Evolutionary conservation across 2,797 vertebrate genomes (phyloP).

Genomic region (Neostethus bicornis): DNA sequence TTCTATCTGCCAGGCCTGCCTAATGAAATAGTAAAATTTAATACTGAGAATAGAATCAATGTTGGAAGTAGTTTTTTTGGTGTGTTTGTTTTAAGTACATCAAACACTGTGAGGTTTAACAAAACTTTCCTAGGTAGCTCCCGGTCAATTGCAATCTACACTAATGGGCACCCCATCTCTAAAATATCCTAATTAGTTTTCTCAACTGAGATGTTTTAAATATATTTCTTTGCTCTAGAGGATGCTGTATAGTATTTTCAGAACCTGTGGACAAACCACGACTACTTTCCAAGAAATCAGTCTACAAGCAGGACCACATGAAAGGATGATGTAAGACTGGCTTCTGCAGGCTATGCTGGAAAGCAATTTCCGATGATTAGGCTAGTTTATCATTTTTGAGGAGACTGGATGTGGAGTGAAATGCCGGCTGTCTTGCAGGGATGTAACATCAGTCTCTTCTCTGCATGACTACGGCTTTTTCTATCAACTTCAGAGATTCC

Average conservation of each 20-base stretch:
- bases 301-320: neutral
- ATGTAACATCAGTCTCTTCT: too few species aligned
- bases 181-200: neutral
- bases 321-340: neutral
- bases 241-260: neutral
- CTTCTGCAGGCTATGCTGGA: neutral
- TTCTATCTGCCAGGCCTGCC: too few species aligned
- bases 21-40: too few species aligned
- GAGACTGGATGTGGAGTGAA: neutral
- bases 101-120: too few species aligned
- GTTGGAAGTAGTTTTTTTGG: too few species aligned
- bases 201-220: too few species aligned
- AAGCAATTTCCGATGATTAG: neutral
- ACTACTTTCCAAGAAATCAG: neutral
- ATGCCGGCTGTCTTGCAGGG: neutral
- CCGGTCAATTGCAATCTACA: too few species aligned
- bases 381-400: neutral
- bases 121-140: too few species aligned
- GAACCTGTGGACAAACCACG: neutral
- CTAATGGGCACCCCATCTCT: too few species aligned
- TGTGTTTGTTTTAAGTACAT: too few species aligned
- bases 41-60: too few species aligned
- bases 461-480: neutral
- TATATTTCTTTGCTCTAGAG: neutral
- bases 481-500: neutral